Base-by-base conservation (phyloP, 2,113 vertebrate species). In the Spea bombifrons region DNA sequence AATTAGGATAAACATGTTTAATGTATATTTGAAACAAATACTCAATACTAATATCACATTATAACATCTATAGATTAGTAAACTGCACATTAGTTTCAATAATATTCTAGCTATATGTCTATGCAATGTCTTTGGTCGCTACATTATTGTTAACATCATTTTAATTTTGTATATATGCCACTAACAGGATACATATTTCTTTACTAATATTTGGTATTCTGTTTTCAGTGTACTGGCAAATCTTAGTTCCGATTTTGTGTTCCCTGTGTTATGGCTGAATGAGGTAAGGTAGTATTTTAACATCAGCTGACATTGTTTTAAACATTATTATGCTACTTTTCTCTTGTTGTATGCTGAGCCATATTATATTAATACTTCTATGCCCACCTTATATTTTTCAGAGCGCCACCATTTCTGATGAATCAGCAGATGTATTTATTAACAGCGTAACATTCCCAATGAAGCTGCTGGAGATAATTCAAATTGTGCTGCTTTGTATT, bases 181-280 rank as follows among this genome's bases (percentile, higher is more conserved):
- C 30, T 30, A 30, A 30, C 30, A 30, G 2, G 30, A 30, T 30
- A 30, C 30, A 30, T 30, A 30, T 30, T 30, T 30, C 13, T 64
- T 3, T 17, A 17, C n/a, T 30, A 64, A 64, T 17, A 50, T 43
- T 86, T 68, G 75, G n/a, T 13, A 82, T 64, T 79, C 75, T 75
- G 78, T 44, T 84, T 89, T 67, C 89, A 99, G 97, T 0, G 81
- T 93, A 73, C 84, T 98, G 50, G 90, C 91, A 74, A 83, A 90
- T 49, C 81, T 99, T 63, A 86, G 88, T 73, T 70, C 79, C 0
- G 50, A 88, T 52, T 97, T 94, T 2, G 0, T 95, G 63, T 94
- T 98, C 73, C 97, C 97, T 72, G 0, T 99, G 73, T 82, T 93
- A 80, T 99, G 97, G 97, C 87, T 99, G 71, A 98, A 98, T 83